Conservation (phyloP, 2,888 invertebrate species). For the Spilosoma lubricipeda region DNA sequence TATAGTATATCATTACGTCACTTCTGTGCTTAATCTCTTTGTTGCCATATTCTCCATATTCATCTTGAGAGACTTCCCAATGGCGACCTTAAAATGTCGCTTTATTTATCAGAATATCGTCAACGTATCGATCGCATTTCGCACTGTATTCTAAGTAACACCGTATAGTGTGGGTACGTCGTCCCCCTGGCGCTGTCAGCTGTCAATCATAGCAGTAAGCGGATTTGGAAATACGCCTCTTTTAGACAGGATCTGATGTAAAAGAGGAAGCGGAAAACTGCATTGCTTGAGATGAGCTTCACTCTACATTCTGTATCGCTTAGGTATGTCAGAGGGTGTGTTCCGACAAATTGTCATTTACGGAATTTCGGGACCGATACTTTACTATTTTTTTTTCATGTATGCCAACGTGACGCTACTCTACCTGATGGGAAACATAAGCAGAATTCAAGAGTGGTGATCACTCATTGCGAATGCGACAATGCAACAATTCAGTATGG, state of each 20-base stretch:
- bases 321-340: too few species aligned
- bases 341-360: too few species aligned
- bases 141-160: constrained; percentile 16
- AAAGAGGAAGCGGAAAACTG: constrained; percentile 13
- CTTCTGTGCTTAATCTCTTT: too few species aligned
- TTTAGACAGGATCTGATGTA: constrained; percentile 22
- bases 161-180: constrained; percentile 41
- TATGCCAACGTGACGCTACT: too few species aligned
- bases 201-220: constrained; percentile 71
- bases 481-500: too few species aligned
- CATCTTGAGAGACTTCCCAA: not conserved
- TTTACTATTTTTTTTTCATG: too few species aligned
- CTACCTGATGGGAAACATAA: too few species aligned
- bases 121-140: constrained; percentile 17
- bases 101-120: not conserved
- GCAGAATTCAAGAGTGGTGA: too few species aligned
- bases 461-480: too few species aligned
- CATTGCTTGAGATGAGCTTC: not conserved
- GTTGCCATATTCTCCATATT: too few species aligned
- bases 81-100: not conserved
- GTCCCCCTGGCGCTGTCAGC: constrained; percentile 65
- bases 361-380: too few species aligned
- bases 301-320: not conserved
- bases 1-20: too few species aligned
- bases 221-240: constrained; percentile 65